Evolutionary conservation across 2,888 invertebrate genomes (phyloP), one percentile per base, ranked within the genome.

Genomic region (Nebria salina): DNA sequence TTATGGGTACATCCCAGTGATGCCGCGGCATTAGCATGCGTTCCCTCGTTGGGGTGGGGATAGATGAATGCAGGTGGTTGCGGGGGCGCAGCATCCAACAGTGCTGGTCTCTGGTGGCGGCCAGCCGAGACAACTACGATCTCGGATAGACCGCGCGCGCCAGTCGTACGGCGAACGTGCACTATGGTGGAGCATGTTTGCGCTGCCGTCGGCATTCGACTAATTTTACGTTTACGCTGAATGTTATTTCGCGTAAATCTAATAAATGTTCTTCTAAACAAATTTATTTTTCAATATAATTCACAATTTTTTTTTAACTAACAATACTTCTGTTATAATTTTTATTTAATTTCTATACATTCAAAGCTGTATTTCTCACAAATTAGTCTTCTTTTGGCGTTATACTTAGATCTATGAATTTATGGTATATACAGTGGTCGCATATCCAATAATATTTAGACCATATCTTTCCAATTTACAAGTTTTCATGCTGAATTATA

Each of bases 61-160:
- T 85, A 82, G 86, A 84, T 34, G 76, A 73, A 65, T 72, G 81
- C 84, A 83, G 83, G 82, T 81, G 82, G 75, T 42, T 78, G 77
- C 82, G 82, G 82, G 83, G 82, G 83, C 83, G 80, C 42, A 77
- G 83, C 83, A 83, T 84, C 83, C 84, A 83, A 83, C 84, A 83
- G 87, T 87, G 87, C 85, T 86, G 88, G 87, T 86, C 88, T 88
- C 88, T 88, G 85, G 87, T 86, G 89, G 85, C 85, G 85, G 84
- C 83, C 43, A 43, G 66, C 76, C 83, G 76, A 83, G 81, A 83
- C 82, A 83, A 76, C 82, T 82, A 82, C 8, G 11, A 65, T 25
- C 64, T 78, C 75, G 72, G 64, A 78, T 82, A 66, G 72, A 65
- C 76, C 82, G 83, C 78, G 77, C 81, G 84, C 83, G 83, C 82